Base-by-base conservation (phyloP, 2,888 invertebrate species). In the Malthinus flaveolus region DNA sequence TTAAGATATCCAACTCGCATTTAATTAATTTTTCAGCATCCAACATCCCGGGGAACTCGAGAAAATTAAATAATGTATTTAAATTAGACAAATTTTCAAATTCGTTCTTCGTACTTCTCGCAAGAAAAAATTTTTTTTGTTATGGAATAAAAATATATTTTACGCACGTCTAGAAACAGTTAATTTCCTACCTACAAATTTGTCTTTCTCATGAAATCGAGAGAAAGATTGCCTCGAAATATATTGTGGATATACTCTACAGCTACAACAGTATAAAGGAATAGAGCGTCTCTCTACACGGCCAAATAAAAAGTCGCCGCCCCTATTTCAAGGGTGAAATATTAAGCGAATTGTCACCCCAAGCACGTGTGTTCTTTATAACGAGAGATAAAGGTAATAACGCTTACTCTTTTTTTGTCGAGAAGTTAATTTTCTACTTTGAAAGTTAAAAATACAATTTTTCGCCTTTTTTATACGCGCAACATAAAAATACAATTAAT, bases 151-250 rank as follows among this genome's bases (percentile, higher is more conserved):
- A 36, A 32, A 11, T 53, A 61, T 61, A 69, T 71, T 67, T 67
- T 64, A 55, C 51, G 61, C 72, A 71, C 72, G 71, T 72, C 61
- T 62, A 52, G 63, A 64, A 64, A 68, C 69, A 69, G 70, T 71
- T 72, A 72, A 72, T 72, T 72, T 71, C 65, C 68, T 61, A 66
- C 61, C 51, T 58, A 55, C 54, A 61, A 61, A 60, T 58, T 61
- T 58, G 56, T 57, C 61, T 57, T 50, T 32, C 46, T 39, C 45
- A 33, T 15, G 47, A 48, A 48, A 54, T 47, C 49, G 50, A 33
- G 36, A 49, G 46, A 57, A 44, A 32, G 49, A 45, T 45, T 46
- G 42, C 34, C 31, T 36, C 49, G 50, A 59, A 23, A 23, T 23
- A 23, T 5, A 23, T 23, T 23, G 23, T 23, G 23, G 23, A 23